These are phyloP conservation scores for Lymantria dispar DNA, from an alignment of 2,888 invertebrate genomes.

Conservation along the genomic window DNA sequence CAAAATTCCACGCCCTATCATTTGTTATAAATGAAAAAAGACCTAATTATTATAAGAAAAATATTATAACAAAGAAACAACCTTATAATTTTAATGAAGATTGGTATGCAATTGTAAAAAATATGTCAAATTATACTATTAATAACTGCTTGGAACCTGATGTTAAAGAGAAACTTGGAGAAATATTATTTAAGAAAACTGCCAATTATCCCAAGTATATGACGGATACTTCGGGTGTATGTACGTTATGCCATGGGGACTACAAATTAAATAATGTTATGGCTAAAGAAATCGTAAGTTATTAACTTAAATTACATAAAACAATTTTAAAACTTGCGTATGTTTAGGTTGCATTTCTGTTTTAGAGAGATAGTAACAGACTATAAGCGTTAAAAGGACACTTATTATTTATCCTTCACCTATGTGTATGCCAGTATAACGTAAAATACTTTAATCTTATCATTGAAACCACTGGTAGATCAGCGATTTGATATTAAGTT, in stretches of 20 bases:
- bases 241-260: slow-evolving; percentile 39
- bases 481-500: too few species aligned
- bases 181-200: slow-evolving; percentile 15
- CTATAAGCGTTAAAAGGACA: too few species aligned
- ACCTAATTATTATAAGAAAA: slow-evolving; percentile 41
- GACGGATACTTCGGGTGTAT: slow-evolving; percentile 12
- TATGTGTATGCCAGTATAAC: too few species aligned
- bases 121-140: slow-evolving; percentile 25
- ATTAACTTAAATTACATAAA: background rate
- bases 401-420: too few species aligned
- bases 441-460: too few species aligned
- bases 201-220: slow-evolving; percentile 26
- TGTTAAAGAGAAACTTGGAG: slow-evolving; percentile 9
- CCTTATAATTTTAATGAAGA: slow-evolving; percentile 25
- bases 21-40: slow-evolving; percentile 40
- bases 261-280: slow-evolving; percentile 37
- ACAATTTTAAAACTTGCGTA: too few species aligned
- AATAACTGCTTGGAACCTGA: slow-evolving; percentile 16
- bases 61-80: slow-evolving; percentile 14
- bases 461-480: too few species aligned
- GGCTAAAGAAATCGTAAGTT: slow-evolving; percentile 40
- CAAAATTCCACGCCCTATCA: slow-evolving; percentile 52
- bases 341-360: too few species aligned
- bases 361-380: too few species aligned
- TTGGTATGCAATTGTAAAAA: slow-evolving; percentile 25